Evolutionary conservation across 2,888 invertebrate species (phyloP).

Genomic region (Parasteatoda lunata): DNA sequence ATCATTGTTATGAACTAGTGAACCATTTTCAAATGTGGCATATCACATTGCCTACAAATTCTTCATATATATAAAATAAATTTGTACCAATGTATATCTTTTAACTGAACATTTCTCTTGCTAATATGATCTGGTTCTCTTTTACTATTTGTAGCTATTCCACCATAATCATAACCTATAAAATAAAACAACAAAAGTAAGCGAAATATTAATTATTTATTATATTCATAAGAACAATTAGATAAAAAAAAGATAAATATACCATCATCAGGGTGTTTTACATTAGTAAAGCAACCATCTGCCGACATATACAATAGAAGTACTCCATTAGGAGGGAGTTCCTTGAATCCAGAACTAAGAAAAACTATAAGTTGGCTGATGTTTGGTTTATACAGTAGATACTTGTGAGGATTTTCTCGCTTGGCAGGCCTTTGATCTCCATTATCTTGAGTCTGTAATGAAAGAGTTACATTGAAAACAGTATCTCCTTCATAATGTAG

Average conservation of each 20-base stretch:
- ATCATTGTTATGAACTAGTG: no score
- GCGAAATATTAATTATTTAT: not conserved
- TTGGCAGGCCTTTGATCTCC: constrained; percentile 79
- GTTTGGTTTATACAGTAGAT: constrained; percentile 94
- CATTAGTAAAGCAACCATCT: constrained; percentile 87
- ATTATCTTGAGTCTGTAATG: constrained; percentile 78
- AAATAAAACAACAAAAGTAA: constrained; percentile 60
- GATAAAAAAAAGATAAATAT: constrained; percentile 74
- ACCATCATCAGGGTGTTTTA: constrained; percentile 92
- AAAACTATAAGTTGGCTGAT: constrained; percentile 94
- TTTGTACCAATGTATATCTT: constrained; percentile 77
- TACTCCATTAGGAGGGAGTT: constrained; percentile 92
- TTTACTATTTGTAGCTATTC: constrained; percentile 90
- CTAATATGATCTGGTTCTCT: constrained; percentile 80
- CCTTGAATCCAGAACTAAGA: constrained; percentile 91
- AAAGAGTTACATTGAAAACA: not conserved
- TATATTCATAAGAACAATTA: no score
- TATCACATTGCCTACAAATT: no score
- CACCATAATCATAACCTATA: constrained; percentile 91
- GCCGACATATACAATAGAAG: constrained; percentile 94
- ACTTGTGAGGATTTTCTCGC: constrained; percentile 96
- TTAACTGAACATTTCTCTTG: constrained; percentile 74
- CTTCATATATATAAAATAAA: no score
- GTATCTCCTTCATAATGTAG: no score
- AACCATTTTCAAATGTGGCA: no score